Conservation (phyloP, 2,797 vertebrate species). For the Eulemur mongoz region DNA sequence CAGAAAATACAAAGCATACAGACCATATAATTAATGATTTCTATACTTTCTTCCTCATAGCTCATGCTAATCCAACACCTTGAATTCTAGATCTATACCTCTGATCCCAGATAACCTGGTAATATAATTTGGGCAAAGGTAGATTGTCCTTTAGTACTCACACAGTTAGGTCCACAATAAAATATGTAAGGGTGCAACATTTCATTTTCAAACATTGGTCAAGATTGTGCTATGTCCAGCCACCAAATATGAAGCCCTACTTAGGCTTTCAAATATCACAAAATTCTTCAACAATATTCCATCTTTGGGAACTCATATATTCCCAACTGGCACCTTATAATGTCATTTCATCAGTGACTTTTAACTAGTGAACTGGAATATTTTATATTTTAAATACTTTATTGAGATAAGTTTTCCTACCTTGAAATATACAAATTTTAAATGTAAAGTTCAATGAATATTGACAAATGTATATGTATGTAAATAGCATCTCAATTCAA, state of each 20-base stretch:
- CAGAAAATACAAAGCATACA: background rate
- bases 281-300: background rate
- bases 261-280: background rate
- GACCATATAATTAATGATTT: background rate
- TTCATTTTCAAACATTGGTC: background rate
- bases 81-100: background rate
- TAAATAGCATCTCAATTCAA: background rate
- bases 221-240: background rate
- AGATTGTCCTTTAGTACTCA: background rate
- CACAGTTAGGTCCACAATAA: background rate
- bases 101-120: background rate
- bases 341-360: background rate
- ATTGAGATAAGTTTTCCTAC: background rate
- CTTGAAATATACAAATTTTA: background rate
- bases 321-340: background rate
- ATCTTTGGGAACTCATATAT: background rate
- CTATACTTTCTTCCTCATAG: background rate
- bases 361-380: background rate
- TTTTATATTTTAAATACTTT: constrained; percentile 25
- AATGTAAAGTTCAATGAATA: background rate
- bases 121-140: background rate
- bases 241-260: background rate
- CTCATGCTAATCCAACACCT: background rate
- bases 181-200: background rate
- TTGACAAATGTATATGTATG: background rate